phyloP scores from a whole-genome alignment of 2,113 vertebrate species.

The Mirza zaza region DNA sequence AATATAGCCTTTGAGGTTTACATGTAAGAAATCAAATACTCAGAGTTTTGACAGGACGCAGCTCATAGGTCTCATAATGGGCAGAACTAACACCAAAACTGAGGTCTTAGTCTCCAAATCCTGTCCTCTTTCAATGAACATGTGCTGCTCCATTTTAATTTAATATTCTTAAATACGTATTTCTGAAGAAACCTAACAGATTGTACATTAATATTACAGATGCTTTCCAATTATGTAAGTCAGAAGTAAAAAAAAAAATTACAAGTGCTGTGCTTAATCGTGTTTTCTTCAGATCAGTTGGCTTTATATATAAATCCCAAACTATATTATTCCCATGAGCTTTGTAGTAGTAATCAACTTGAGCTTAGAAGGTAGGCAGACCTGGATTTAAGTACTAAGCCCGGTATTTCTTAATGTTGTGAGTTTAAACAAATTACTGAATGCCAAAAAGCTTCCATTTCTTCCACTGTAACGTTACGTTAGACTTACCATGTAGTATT shows the following conservation, averaged over 20 bases:
- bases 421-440: not conserved
- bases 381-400: not conserved
- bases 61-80: not conserved
- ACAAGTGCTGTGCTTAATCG: not conserved
- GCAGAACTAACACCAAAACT: not conserved
- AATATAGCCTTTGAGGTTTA: not conserved
- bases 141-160: not conserved
- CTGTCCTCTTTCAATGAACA: not conserved
- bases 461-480: not conserved
- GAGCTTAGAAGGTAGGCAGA: not conserved
- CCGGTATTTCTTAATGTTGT: not conserved
- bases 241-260: no score
- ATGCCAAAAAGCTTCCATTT: not conserved
- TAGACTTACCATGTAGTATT: not conserved
- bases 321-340: not conserved
- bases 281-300: not conserved
- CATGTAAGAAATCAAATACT: not conserved
- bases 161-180: conserved; percentile 4
- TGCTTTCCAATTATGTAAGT: no score
- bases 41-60: not conserved
- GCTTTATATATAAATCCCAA: not conserved
- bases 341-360: not conserved
- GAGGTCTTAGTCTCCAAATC: not conserved
- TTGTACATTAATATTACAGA: not conserved
- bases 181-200: conserved; percentile 13